phyloP scores from a whole-genome alignment of 2,888 invertebrate genomes.

The Heliconius ismenius region DNA sequence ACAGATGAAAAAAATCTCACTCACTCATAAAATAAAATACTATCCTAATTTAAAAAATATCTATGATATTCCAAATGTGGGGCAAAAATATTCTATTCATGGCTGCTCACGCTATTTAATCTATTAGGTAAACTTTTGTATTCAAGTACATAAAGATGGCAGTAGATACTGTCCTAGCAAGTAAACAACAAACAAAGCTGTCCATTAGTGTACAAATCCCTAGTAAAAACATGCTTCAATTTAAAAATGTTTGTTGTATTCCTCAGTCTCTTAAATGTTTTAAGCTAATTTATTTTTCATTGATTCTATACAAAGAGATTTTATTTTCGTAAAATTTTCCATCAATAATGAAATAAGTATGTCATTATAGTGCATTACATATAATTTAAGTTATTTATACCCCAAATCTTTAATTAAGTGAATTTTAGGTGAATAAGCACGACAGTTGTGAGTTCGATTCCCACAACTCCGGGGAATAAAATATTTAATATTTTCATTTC shows the following conservation, averaged over 20 bases:
- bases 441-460: too few species aligned
- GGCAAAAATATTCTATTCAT: not conserved
- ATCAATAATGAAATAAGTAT: not conserved
- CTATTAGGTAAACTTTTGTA: not conserved
- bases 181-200: slow-evolving; percentile 60
- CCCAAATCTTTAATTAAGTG: not conserved
- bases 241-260: slow-evolving; percentile 43
- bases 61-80: not conserved
- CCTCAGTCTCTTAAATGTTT: slow-evolving; percentile 25
- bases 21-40: not conserved
- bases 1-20: too few species aligned
- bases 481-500: too few species aligned
- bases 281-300: slow-evolving; percentile 12
- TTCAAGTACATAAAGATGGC: not conserved
- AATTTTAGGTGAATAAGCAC: not conserved
- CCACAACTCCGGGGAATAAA: too few species aligned
- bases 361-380: too few species aligned
- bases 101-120: not conserved
- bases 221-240: slow-evolving; percentile 51
- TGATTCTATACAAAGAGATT: not conserved
- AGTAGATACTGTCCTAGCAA: slow-evolving; percentile 35
- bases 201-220: slow-evolving; percentile 60
- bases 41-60: not conserved
- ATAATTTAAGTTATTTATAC: not conserved
- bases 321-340: not conserved